Conservation (phyloP, 1,140 invertebrate genomes). For the Gryllus bimaculatus region DNA sequence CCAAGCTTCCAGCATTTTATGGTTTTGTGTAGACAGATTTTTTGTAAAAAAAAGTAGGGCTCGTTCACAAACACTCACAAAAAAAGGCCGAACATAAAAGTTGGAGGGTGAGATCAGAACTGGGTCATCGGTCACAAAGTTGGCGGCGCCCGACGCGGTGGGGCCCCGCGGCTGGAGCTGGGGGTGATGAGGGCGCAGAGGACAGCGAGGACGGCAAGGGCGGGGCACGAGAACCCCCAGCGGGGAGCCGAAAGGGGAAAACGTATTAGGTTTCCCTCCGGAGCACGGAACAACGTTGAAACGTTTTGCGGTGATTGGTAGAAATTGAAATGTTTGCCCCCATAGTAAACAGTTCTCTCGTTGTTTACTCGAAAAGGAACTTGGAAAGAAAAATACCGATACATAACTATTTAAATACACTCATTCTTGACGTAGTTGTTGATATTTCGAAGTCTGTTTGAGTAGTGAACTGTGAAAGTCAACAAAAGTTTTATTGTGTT, state of each 20-base stretch:
- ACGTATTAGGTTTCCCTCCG: no score
- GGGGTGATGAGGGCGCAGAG: not conserved
- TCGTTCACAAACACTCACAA: not conserved
- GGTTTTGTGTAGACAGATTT: not conserved
- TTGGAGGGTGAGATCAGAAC: slow-evolving; percentile 3
- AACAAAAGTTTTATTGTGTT: no score
- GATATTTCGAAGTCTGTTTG: no score
- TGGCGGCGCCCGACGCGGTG: not conserved
- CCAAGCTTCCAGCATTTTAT: not conserved
- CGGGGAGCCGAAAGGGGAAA: not conserved
- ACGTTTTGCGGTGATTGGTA: no score
- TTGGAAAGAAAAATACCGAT: no score
- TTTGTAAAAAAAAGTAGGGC: not conserved
- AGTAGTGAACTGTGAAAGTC: no score
- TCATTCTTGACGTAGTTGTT: no score
- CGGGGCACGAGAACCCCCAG: not conserved
- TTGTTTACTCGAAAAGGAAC: no score
- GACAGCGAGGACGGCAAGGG: not conserved
- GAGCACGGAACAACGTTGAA: no score
- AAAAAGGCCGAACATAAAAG: not conserved
- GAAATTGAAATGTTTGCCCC: no score
- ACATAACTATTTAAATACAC: no score
- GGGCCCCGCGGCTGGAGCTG: not conserved
- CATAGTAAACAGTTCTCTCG: no score
- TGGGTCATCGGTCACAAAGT: slow-evolving; percentile 3